Percentiles rank a stretch among this genome's conserved stretches.
Conservation (phyloP, 1,140 invertebrate genomes). For the Harlomillsia oculata region DNA sequence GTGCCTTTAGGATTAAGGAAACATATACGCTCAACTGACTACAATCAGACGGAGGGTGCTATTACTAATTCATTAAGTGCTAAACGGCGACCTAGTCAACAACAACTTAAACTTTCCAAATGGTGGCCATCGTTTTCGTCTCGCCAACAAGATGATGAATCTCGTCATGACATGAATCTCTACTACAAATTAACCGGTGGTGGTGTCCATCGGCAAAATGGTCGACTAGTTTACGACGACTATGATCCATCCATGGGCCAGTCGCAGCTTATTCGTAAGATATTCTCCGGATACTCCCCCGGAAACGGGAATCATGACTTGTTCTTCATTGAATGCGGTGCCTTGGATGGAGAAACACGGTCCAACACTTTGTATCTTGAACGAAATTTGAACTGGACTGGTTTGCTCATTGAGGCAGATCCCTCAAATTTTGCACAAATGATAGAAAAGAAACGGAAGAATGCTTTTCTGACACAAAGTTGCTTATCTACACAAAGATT, state of each 20-base stretch:
- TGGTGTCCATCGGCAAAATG: background rate
- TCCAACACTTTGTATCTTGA: conserved; percentile 42
- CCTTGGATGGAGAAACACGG: conserved; percentile 39
- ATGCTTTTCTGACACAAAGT: conserved; percentile 42
- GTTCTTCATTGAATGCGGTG: conserved; percentile 30
- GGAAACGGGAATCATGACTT: too few relatives aligned
- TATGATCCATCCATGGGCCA: conserved; percentile 25
- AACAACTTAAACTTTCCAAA: too few relatives aligned
- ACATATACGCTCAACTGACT: background rate
- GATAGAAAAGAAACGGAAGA: conserved; percentile 41
- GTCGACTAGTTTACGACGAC: conserved; percentile 37
- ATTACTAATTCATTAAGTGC: too few relatives aligned
- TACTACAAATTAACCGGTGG: conserved; percentile 43
- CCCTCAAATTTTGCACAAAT: conserved; percentile 45
- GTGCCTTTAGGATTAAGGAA: background rate
- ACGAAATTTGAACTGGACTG: conserved; percentile 42
- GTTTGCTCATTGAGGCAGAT: conserved; percentile 46
- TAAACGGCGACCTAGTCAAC: too few relatives aligned
- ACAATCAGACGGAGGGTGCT: background rate
- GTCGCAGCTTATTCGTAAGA: conserved; percentile 2
- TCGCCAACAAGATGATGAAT: conserved; percentile 9
- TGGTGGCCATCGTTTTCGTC: too few relatives aligned
- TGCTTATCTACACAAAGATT: conserved; percentile 42
- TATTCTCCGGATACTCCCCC: background rate
- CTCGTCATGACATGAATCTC: conserved; percentile 34